Base-by-base conservation (phyloP, 2,113 vertebrate genomes). In the Carlito syrichta region DNA sequence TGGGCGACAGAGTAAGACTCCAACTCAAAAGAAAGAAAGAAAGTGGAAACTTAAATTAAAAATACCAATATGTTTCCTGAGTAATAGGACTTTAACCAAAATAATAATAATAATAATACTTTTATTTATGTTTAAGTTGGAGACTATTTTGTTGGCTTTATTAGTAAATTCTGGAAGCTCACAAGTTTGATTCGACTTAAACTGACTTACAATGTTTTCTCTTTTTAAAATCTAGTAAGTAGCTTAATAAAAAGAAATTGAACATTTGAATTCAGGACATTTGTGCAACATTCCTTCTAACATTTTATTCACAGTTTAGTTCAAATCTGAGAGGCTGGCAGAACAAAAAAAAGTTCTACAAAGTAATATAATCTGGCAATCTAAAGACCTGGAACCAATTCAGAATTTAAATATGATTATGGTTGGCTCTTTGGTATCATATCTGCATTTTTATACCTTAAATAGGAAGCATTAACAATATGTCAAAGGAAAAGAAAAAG, bases 1-100 rank as follows among this genome's bases (percentile, higher is more conserved):
- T n/a, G n/a, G n/a, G n/a, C n/a, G n/a, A n/a, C n/a, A n/a, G n/a
- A n/a, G n/a, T n/a, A n/a, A n/a, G n/a, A n/a, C n/a, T n/a, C n/a
- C n/a, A n/a, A n/a, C n/a, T n/a, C n/a, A 23, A 25, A 60, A 60
- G 32, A 63, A 63, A 17, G 12, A 63, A 91, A 35, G 17, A 32
- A 89, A 83, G 19, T 74, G 5, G n/a, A 96, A 96, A 92, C 60
- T 89, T 60, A 97, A 94, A 52, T 45, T 68, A 32, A 87, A 97
- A 84, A 77, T 17, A 32, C 11, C 5, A 60, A 2, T 90, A 25
- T 96, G 30, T 7, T 6, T 54, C 86, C 91, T 84, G 54, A 95
- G 6, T 89, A 91, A 54, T 40, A 68, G 11, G 20, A 87, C 71
- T 86, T 88, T 89, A 82, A 40, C n/a, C 58, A 91, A 89, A 68